These are phyloP conservation scores for Nesidiocoris tenuis DNA, from an alignment of 2,888 invertebrate species.

Conservation along the genomic window DNA sequence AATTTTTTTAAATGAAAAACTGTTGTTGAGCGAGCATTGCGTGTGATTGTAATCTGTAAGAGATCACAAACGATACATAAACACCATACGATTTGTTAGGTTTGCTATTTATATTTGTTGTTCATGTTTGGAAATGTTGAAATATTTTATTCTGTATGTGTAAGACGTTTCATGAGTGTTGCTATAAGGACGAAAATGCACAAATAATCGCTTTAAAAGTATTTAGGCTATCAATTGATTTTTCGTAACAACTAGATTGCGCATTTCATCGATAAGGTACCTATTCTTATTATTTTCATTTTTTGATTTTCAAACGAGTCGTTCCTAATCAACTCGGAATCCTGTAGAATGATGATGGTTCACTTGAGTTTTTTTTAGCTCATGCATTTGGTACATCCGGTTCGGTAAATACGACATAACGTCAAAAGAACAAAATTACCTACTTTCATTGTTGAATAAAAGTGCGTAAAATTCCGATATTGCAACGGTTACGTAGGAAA, in stretches of 20 bases:
- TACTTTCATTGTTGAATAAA: neutral
- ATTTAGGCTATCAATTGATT: neutral
- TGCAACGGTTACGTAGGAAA: neutral
- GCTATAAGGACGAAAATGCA: constrained; percentile 27
- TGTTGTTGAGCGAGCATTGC: constrained; percentile 13
- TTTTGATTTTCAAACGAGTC: neutral
- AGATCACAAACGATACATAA: constrained; percentile 10
- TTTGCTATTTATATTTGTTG: constrained; percentile 25
- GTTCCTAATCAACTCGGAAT: neutral
- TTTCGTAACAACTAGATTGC: neutral
- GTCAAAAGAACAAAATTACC: neutral
- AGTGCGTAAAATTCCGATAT: neutral
- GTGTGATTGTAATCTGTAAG: constrained; percentile 16
- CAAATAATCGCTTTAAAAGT: constrained; percentile 32
- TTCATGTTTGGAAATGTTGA: constrained; percentile 25
- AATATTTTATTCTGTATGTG: constrained; percentile 13
- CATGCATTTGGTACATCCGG: neutral
- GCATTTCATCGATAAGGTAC: too few relatives aligned
- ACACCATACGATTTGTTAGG: constrained; percentile 29
- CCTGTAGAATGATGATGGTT: neutral
- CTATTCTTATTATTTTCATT: neutral
- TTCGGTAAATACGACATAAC: neutral
- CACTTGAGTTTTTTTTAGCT: neutral
- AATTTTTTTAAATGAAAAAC: neutral
- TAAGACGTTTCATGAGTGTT: constrained; percentile 9